These are phyloP conservation scores for Otolemur garnettii DNA, from an alignment of 2,113 vertebrate species.

Conservation along the genomic window DNA sequence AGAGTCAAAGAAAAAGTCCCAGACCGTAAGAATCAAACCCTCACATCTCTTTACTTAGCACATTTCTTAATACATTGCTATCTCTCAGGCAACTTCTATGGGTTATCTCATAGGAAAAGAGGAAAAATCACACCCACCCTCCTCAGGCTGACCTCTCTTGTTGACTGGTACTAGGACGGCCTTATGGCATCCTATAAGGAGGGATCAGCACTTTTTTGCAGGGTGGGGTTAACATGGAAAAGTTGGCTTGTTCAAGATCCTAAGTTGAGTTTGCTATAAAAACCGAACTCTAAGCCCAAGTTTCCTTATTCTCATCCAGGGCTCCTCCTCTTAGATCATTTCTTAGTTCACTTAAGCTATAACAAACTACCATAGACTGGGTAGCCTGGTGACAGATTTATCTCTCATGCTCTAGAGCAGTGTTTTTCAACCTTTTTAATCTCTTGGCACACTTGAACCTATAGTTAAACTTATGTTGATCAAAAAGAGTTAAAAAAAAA, in stretches of 20 bases:
- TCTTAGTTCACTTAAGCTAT: neutral
- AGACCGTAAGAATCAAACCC: neutral
- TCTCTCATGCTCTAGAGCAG: neutral
- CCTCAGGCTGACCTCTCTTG: neutral
- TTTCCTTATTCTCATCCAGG: neutral
- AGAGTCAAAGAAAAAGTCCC: neutral
- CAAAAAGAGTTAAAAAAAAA: no score
- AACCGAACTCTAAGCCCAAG: neutral
- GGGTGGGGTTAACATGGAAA: neutral
- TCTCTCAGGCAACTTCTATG: neutral
- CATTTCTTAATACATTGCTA: constrained; percentile 18
- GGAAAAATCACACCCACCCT: neutral
- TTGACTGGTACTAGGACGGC: neutral
- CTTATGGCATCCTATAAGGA: neutral
- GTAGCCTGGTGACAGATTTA: neutral
- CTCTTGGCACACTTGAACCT: no score
- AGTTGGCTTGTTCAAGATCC: neutral
- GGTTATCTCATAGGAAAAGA: neutral
- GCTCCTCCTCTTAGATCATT: neutral
- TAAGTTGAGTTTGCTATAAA: neutral
- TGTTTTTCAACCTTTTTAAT: no score
- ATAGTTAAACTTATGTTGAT: no score
- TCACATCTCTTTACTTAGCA: neutral
- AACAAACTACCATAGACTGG: neutral
- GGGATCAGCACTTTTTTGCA: neutral